phyloP scores from a whole-genome alignment of 1,140 invertebrate genomes.

The Ctenoplectra terminalis region DNA sequence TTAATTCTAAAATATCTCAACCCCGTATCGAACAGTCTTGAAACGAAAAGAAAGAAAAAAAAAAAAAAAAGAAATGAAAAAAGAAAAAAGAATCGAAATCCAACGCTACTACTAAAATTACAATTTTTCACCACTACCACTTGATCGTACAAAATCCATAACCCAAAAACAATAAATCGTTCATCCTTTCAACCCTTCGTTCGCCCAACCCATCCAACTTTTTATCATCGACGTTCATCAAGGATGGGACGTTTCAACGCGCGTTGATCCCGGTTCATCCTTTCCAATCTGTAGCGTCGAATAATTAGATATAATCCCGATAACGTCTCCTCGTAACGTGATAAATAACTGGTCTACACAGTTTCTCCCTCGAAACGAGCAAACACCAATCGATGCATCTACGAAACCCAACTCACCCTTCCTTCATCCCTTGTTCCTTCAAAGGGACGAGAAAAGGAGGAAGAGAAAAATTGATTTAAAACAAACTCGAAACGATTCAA shows the following conservation, averaged over 20 bases:
- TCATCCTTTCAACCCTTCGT: not conserved
- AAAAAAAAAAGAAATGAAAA: too few species aligned
- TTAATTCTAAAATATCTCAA: too few species aligned
- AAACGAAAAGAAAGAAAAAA: too few species aligned
- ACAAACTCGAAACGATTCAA: not conserved
- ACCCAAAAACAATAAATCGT: not conserved
- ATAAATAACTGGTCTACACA: slow-evolving; percentile 9
- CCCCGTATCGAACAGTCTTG: not conserved
- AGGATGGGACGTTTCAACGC: not conserved
- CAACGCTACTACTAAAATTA: too few species aligned
- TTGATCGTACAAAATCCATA: not conserved
- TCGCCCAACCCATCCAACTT: not conserved
- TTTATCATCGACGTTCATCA: not conserved
- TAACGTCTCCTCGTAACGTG: slow-evolving; percentile 8
- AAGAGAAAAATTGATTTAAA: too few species aligned
- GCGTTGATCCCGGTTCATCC: not conserved
- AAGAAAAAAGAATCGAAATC: not conserved
- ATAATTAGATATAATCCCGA: slow-evolving; percentile 36
- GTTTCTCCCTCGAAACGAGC: not conserved
- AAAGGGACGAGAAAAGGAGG: too few species aligned
- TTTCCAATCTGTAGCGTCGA: not conserved
- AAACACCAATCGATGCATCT: not conserved
- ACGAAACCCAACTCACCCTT: too few species aligned
- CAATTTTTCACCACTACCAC: not conserved
- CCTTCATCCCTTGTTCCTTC: not conserved